phyloP scores from a whole-genome alignment of 2,797 vertebrate species.

The Clamator glandarius region DNA sequence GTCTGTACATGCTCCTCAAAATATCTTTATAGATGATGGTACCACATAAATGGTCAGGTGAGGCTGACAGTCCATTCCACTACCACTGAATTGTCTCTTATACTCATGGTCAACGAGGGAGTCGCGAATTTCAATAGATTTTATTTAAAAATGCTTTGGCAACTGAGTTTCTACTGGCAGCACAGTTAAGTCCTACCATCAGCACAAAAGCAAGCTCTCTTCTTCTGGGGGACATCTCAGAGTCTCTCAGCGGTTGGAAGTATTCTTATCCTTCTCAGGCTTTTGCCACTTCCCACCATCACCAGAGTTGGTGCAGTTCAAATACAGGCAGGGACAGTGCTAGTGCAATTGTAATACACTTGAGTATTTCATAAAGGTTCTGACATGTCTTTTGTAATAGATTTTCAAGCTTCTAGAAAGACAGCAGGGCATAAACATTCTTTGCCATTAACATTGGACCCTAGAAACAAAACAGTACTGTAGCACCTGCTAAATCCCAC shows the following conservation, averaged over 20 bases:
- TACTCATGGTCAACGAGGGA: neutral
- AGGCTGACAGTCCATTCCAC: neutral
- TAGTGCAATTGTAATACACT: neutral
- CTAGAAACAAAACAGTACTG: neutral
- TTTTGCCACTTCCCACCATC: fast-evolving
- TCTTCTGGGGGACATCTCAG: neutral
- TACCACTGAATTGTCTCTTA: fast-evolving
- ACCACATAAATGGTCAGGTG: neutral
- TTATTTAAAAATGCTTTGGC: neutral
- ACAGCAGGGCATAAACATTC: neutral
- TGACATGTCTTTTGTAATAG: neutral
- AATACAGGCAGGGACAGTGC: neutral
- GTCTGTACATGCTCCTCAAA: neutral
- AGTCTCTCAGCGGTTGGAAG: neutral
- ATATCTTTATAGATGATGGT: neutral
- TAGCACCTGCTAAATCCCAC: neutral
- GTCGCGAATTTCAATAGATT: neutral
- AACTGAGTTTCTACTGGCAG: neutral
- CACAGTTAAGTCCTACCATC: neutral
- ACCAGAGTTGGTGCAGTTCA: neutral
- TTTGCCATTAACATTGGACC: neutral
- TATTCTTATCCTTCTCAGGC: neutral
- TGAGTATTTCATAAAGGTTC: neutral
- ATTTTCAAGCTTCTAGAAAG: neutral
- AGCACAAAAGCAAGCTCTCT: neutral